Conservation (phyloP, 2,797 vertebrate species). For the Ibycter americanus region DNA sequence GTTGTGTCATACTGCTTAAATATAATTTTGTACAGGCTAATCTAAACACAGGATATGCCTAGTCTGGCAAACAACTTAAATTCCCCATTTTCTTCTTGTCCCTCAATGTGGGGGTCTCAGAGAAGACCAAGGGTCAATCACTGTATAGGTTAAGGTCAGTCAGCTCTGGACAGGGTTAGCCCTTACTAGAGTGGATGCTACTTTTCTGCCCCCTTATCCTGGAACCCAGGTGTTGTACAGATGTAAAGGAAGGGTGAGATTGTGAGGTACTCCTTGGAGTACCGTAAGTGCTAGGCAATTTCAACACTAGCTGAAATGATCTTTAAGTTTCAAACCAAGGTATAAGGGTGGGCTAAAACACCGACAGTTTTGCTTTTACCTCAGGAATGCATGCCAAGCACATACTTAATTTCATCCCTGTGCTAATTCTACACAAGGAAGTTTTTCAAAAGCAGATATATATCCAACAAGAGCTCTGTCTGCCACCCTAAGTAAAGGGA, state of each 20-base stretch:
- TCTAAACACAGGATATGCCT: background rate
- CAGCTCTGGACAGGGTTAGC: background rate
- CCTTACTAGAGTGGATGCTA: background rate
- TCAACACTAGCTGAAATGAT: background rate
- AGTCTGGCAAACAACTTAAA: background rate
- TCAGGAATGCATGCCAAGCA: background rate
- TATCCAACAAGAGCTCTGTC: background rate
- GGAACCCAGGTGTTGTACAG: background rate
- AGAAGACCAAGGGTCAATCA: background rate
- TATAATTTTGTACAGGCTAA: background rate
- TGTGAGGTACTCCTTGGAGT: background rate
- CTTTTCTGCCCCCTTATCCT: background rate
- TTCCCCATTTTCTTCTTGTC: background rate
- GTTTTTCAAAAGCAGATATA: background rate
- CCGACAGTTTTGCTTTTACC: background rate
- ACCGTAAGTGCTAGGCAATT: background rate
- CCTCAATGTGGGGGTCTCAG: accelerated
- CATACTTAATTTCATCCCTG: background rate
- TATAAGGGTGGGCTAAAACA: background rate
- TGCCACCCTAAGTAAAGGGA: background rate
- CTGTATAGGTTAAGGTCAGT: background rate
- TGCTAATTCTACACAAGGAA: background rate
- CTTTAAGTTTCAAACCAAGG: background rate
- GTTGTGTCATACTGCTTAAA: background rate
- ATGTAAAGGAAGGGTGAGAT: background rate